Evolutionary conservation across 2,888 invertebrate species (phyloP), one percentile per base, ranked within the genome.

Genomic region (Schizotus pectinicornis): DNA sequence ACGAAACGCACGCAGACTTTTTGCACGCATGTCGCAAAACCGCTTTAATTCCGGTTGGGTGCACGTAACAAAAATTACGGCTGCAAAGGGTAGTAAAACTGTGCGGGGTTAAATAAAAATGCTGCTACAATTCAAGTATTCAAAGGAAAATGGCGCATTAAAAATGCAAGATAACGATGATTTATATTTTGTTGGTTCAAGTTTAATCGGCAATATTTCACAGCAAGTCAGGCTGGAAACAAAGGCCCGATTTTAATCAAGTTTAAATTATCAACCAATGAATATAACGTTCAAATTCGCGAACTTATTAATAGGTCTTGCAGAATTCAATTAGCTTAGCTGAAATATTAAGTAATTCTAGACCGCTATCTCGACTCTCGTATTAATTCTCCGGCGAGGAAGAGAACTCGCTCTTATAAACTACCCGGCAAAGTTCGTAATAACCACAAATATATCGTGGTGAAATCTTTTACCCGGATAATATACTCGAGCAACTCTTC

Each of bases 251-350:
- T 67, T 65, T 67, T 67, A 68, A 68, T 68, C 67, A 65, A 64
- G 56, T 61, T 54, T 62, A 62, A 59, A 67, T 64, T 64, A 63
- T 62, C 65, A 65, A 68, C 65, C 66, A 66, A 66, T 66, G 68
- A 68, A 63, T 67, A 62, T 63, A 67, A 64, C 50, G 63, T 45
- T 36, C 45, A 69, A 71, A 69, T 74, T 69, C 65, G 62, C 58
- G 55, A 70, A 73, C 70, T 74, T 74, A 73, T 74, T 73, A 74
- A 73, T 73, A 71, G 73, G 68, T 70, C 70, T 65, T 66, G 68
- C 66, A 61, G 64, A 72, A 74, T 75, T 73, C 73, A 74, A 75
- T 75, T 75, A 75, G 72, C 60, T 64, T 61, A 58, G 64, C 62
- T 67, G 67, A 73, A 73, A 72, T 70, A 71, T 71, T 68, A 69